Percentiles rank a stretch among this genome's conserved stretches.
Evolutionary conservation across 2,113 vertebrate genomes (phyloP).

Genomic region (Thunnus maccoyii): DNA sequence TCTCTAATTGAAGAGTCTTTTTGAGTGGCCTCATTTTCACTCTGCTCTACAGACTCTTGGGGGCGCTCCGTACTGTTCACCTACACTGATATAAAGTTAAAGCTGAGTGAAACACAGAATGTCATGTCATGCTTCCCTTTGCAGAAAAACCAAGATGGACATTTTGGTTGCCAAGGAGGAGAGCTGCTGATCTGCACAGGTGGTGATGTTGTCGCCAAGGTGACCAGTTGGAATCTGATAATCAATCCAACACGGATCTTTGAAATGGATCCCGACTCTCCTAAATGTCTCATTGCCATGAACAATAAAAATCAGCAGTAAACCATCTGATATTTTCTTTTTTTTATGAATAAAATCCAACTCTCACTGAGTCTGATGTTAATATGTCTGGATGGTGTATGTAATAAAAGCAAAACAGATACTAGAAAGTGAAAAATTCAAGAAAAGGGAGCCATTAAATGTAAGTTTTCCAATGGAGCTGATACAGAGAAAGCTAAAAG

Average conservation of each 20-base stretch:
- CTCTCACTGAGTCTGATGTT: background rate
- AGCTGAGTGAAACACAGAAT: background rate
- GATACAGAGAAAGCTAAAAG: background rate
- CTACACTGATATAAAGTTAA: background rate
- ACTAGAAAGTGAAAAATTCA: background rate
- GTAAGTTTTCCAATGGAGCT: background rate
- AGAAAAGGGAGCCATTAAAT: background rate
- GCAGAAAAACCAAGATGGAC: slow-evolving; percentile 72
- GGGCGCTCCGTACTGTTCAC: background rate
- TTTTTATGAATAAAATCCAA: background rate
- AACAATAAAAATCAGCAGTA: slow-evolving; percentile 50
- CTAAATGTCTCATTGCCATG: background rate
- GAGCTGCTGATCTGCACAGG: slow-evolving; percentile 66
- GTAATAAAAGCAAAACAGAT: background rate
- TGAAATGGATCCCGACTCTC: background rate
- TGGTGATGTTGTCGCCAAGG: background rate
- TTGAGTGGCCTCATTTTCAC: background rate
- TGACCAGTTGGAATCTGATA: background rate
- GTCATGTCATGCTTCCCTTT: background rate
- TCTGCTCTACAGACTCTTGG: too few species aligned
- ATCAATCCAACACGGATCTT: background rate
- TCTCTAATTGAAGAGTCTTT: background rate
- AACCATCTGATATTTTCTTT: background rate
- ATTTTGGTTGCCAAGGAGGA: slow-evolving; percentile 78
- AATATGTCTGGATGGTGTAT: background rate